Evolutionary conservation across 2,113 vertebrate genomes (phyloP), one percentile per base, ranked within the genome.

Genomic region (Lampris megalopsis): DNA sequence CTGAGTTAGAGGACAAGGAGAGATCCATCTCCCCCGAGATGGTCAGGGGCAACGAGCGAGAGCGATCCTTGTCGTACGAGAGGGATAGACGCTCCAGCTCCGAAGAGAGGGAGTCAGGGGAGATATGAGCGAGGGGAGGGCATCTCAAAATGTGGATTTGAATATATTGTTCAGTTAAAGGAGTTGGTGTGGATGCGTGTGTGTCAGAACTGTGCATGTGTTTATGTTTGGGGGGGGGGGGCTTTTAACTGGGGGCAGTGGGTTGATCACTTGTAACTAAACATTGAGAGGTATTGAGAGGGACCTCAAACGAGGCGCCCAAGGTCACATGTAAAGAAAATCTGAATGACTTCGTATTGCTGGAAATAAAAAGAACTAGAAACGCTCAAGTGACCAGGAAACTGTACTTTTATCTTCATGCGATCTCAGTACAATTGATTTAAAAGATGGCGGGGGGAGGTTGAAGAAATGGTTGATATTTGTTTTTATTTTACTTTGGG

Each of bases 41-140:
- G 69, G 75, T 85, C 74, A 85, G 57, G 63, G 84, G 70, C 60
- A 78, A 68, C 57, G 92, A 94, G 9, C 82, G 92, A 63, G 92
- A 93, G 82, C 74, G 90, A 59, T 94, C 93, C 0, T 77, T 93
- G 63, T 95, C 93, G 0, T 84, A 70, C 0, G 94, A 95, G 80
- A 87, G 92, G 70, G 93, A 95, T 42, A 82, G 87, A 40, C 93
- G 75, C 49, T 95, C 94, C 79, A 95, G 93, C 84, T 95, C 94
- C 0, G 94, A 93, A 68, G 94, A 95, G 86, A 91, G 94, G 41
- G 94, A 95, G 81, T 95, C 94, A 0, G 94, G 94, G 24, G 94
- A 95, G 83, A 94, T 95, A 83, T 95, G 85, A 91, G 35, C 24
- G 40, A 40, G 60, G 9, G 37, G 10, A 62, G 60, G 24, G 48